Evolutionary conservation across 2,888 invertebrate species (phyloP).

Genomic region (Entomobrya multifasciata): DNA sequence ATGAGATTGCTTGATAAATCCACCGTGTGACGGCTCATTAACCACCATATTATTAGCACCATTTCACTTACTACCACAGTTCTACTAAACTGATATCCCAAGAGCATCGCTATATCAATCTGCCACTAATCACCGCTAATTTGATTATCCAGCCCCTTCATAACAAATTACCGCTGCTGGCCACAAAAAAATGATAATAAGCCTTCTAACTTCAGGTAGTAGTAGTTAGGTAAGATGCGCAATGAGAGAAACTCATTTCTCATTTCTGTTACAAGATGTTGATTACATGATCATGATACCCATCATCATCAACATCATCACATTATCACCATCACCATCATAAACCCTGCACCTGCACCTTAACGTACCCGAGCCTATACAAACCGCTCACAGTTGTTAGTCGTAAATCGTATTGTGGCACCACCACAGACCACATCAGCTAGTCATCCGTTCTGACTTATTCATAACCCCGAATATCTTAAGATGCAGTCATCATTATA

Average conservation of each 20-base stretch:
- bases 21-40: neutral
- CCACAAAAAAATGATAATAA: slow-evolving; percentile 19
- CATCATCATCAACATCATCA: slow-evolving; percentile 38
- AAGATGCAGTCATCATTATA: neutral
- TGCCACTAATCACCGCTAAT: slow-evolving; percentile 28
- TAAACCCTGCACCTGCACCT: neutral
- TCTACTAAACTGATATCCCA: slow-evolving; percentile 15
- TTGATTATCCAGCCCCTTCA: slow-evolving; percentile 41
- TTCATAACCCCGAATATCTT: slow-evolving; percentile 26
- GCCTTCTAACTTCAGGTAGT: neutral
- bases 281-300: slow-evolving; percentile 49
- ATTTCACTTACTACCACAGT: neutral
- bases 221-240: slow-evolving; percentile 18
- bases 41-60: neutral
- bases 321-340: neutral
- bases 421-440: neutral
- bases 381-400: neutral
- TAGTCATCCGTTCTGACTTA: slow-evolving; percentile 42
- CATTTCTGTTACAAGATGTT: slow-evolving; percentile 45
- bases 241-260: slow-evolving; percentile 51
- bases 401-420: slow-evolving; percentile 30
- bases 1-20: slow-evolving; percentile 6
- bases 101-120: slow-evolving; percentile 34
- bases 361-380: neutral
- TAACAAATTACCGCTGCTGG: slow-evolving; percentile 33